A percentile compares a stretch with the other conserved stretches of the same genome.
Evolutionary conservation across 2,113 vertebrate species (phyloP).

Genomic region (Rynchops niger): DNA sequence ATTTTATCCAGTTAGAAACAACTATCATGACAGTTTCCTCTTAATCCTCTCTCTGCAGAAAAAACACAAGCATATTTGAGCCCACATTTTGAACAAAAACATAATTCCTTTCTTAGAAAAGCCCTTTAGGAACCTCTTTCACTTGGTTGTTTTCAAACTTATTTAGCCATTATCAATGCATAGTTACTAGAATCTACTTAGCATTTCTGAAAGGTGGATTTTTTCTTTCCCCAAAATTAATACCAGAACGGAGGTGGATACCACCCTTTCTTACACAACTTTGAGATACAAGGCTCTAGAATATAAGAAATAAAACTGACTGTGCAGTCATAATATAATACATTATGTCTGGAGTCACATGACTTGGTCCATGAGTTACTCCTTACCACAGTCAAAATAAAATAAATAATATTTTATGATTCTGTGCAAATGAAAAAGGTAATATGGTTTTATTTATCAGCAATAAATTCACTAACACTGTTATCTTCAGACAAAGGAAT

Average conservation of each 20-base stretch:
- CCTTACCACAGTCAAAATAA: neutral
- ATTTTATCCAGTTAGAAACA: neutral
- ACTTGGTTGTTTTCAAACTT: neutral
- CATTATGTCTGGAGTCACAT: neutral
- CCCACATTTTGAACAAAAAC: neutral
- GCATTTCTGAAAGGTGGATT: neutral
- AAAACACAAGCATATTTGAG: neutral
- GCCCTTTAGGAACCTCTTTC: neutral
- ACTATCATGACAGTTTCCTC: neutral
- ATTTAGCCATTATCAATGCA: neutral
- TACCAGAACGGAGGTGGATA: neutral
- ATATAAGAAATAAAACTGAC: neutral
- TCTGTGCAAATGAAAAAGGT: neutral
- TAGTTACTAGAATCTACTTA: neutral
- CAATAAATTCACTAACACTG: neutral
- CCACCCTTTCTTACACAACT: neutral
- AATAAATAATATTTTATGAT: neutral
- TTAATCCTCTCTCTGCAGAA: neutral
- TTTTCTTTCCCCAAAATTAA: neutral
- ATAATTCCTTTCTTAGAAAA: neutral
- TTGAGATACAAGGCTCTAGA: neutral
- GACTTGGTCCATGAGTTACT: neutral
- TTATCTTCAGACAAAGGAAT: neutral
- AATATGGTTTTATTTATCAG: neutral
- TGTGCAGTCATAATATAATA: neutral